Percentiles rank a stretch among this genome's conserved stretches.
Conservation (phyloP, 2,113 vertebrate genomes). For the Camelus bactrianus region DNA sequence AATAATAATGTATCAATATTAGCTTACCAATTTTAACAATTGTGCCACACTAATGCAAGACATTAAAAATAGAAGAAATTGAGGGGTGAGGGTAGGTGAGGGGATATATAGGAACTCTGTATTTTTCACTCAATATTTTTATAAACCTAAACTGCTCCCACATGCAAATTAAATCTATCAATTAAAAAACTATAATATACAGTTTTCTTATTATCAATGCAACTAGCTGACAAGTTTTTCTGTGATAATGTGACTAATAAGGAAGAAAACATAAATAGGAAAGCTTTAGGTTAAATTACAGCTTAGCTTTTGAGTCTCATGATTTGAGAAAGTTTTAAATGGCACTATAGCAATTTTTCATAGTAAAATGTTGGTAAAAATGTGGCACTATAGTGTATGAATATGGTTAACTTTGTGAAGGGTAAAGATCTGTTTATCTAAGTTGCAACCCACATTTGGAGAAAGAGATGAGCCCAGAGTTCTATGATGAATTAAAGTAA, state of each 20-base stretch:
- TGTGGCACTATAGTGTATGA: neutral
- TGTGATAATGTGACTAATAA: neutral
- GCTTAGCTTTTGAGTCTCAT: neutral
- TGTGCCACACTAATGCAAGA: neutral
- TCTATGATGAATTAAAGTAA: constrained; percentile 30
- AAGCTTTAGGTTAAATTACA: constrained; percentile 5
- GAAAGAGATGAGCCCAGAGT: neutral
- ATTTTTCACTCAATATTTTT: neutral
- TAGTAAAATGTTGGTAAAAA: neutral
- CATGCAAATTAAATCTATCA: neutral
- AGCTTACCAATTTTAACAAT: neutral
- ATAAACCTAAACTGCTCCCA: neutral
- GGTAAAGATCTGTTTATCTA: neutral
- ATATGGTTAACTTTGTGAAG: neutral
- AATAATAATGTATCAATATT: neutral
- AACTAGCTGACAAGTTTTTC: neutral
- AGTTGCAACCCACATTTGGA: neutral
- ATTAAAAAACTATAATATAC: neutral
- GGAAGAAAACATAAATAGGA: neutral
- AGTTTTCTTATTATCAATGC: neutral
- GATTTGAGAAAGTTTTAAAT: constrained; percentile 33
- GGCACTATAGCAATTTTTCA: neutral
- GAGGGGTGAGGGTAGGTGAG: neutral
- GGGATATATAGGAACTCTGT: neutral
- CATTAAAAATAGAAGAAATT: neutral